phyloP scores from a whole-genome alignment of 2,113 vertebrate species.

The Sinocyclocheilus anophthalmus region DNA sequence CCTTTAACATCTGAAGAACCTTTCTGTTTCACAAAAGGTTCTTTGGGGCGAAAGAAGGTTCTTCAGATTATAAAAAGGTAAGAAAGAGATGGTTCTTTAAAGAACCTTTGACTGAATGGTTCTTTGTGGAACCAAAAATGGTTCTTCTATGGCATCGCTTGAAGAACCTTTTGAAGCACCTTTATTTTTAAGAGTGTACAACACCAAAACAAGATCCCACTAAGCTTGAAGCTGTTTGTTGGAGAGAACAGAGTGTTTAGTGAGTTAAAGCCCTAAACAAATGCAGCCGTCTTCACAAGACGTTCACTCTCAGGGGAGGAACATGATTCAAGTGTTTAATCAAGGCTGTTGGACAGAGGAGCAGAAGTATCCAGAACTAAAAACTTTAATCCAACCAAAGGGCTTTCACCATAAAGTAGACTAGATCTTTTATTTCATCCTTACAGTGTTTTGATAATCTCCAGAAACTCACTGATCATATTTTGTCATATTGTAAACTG shows the following conservation, averaged over 20 bases:
- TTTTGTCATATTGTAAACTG: background rate
- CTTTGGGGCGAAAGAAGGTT: too few relatives aligned
- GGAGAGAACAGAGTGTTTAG: slow-evolving; percentile 13
- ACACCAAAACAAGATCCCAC: slow-evolving; percentile 21
- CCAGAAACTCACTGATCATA: slow-evolving; percentile 32
- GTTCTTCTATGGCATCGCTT: too few relatives aligned
- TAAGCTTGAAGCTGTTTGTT: slow-evolving; percentile 32
- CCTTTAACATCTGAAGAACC: too few relatives aligned
- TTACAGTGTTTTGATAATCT: slow-evolving; percentile 20
- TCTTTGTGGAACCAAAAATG: too few relatives aligned
- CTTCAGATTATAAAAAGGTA: too few relatives aligned
- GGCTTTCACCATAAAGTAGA: background rate
- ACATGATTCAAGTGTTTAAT: background rate
- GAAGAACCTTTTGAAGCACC: too few relatives aligned
- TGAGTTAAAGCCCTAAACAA: background rate
- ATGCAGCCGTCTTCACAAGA: slow-evolving; percentile 10
- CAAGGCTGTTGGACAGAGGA: slow-evolving; percentile 6
- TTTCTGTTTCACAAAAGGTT: too few relatives aligned
- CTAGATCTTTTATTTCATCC: slow-evolving; percentile 31
- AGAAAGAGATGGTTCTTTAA: too few relatives aligned
- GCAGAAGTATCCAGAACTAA: background rate
- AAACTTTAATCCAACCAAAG: background rate
- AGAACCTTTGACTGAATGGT: too few relatives aligned
- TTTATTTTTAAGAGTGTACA: background rate
- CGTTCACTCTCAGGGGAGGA: background rate